Evolutionary conservation across 2,797 vertebrate genomes (phyloP), one percentile per base, ranked within the genome.

Genomic region (Hydrolagus colliei): DNA sequence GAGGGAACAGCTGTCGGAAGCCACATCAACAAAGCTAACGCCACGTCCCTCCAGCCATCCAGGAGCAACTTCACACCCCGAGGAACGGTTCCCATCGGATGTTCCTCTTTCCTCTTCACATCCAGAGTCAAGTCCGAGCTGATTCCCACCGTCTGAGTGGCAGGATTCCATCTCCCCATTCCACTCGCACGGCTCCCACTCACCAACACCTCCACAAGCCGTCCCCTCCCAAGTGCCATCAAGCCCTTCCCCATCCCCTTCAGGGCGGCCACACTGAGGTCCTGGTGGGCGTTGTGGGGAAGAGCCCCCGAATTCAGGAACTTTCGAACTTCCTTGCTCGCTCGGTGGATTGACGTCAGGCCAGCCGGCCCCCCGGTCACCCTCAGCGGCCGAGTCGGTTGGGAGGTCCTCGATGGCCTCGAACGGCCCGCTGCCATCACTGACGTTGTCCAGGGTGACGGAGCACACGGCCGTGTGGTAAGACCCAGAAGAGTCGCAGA

Each of bases 341-440:
- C 85, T 80, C 85, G n/a, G 74, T 63, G 72, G 86, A 86, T 87
- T 72, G 74, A 86, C 80, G 74, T 82, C 35, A 18, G 86, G 92
- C 87, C 88, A n/a, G 27, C 76, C 61, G 6, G 6, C 41, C 41
- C 3, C 41, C 41, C 1, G 41, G 41, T 52, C 41, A 6, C 35
- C 72, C 59, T 87, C 75, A 61, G 74, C 87, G 22, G 86, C 87
- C 72, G 89, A 89, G 86, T 89, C 86, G 0, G 73, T 27, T 8
- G 91, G 88, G 86, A 89, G 67, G 88, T 88, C 92, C 87, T 73
- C 89, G 61, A 93, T 91, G 77, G 95, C 93, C 4, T 96, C 94
- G 88, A 91, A 93, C 6, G 89, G 92, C 86, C 96, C 96, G 88
- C 95, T 92, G 84, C 93, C 93, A 90, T 96, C 95, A 89, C 92